Evolutionary conservation across 2,797 vertebrate species (phyloP).

Genomic region (Glossophaga mutica): DNA sequence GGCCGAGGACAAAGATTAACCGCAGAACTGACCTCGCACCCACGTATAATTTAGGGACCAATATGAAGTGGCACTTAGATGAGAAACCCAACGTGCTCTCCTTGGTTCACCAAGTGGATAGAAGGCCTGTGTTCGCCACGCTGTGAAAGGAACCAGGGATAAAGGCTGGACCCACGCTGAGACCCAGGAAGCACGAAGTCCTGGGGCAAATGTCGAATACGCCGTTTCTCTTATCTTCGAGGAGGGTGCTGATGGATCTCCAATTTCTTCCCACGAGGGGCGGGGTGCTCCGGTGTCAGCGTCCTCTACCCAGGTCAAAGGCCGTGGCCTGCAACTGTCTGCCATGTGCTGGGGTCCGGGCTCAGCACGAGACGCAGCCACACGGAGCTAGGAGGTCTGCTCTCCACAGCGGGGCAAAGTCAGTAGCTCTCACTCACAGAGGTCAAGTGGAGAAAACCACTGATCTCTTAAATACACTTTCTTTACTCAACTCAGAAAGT

Average conservation of each 20-base stretch:
- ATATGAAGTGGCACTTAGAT: slow-evolving; percentile 71
- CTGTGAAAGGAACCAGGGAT: slow-evolving; percentile 69
- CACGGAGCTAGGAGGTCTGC: slow-evolving; percentile 53
- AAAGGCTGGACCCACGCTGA: slow-evolving; percentile 71
- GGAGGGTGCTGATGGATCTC: slow-evolving; percentile 75
- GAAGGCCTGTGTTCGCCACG: slow-evolving; percentile 63
- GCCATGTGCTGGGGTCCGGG: slow-evolving; percentile 23
- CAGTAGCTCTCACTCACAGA: neutral
- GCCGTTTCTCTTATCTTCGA: slow-evolving; percentile 71
- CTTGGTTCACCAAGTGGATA: slow-evolving; percentile 72
- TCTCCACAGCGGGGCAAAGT: slow-evolving; percentile 36
- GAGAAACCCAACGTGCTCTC: slow-evolving; percentile 71
- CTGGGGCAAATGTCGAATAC: slow-evolving; percentile 63
- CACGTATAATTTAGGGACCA: slow-evolving; percentile 71
- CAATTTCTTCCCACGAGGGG: slow-evolving; percentile 71
- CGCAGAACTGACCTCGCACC: slow-evolving; percentile 37
- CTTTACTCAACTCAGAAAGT: neutral
- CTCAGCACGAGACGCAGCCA: slow-evolving; percentile 55
- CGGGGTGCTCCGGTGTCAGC: slow-evolving; percentile 30
- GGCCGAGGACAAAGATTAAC: slow-evolving; percentile 36
- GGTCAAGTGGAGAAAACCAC: neutral
- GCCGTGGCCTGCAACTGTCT: slow-evolving; percentile 45
- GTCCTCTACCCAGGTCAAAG: slow-evolving; percentile 39
- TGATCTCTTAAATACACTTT: neutral
- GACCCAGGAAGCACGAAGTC: slow-evolving; percentile 67